Evolutionary conservation across 1,140 invertebrate genomes (phyloP).

Genomic region (Ceratina japonica): DNA sequence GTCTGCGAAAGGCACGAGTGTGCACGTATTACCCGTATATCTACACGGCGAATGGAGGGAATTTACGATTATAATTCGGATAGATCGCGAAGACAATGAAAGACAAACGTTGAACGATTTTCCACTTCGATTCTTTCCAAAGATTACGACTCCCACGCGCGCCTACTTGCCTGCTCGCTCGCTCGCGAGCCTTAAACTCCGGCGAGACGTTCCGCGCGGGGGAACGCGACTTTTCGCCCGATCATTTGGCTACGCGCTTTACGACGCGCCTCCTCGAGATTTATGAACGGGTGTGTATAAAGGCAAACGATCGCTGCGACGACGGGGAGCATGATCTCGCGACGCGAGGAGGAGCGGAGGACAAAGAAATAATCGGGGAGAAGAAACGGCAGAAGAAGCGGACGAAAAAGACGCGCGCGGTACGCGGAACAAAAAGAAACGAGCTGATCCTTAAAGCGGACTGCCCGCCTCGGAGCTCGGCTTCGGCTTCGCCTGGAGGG

Average conservation of each 20-base stretch:
- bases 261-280: too few species aligned
- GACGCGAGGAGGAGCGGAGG: neutral
- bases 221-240: neutral
- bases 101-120: neutral
- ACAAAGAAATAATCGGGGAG: slow-evolving; percentile 47
- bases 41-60: neutral
- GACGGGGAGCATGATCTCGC: too few species aligned
- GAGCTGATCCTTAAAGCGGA: slow-evolving; percentile 73
- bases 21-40: too few species aligned
- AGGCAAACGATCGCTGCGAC: too few species aligned
- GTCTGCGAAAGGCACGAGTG: neutral
- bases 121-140: neutral
- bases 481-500: slow-evolving; percentile 62
- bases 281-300: too few species aligned
- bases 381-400: slow-evolving; percentile 51
- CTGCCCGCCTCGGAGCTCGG: slow-evolving; percentile 67
- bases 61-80: neutral
- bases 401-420: slow-evolving; percentile 44
- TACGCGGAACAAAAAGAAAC: slow-evolving; percentile 39
- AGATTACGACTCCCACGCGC: neutral
- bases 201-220: too few species aligned
- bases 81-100: neutral
- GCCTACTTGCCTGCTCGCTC: too few species aligned
- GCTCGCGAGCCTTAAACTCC: neutral
- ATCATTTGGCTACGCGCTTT: neutral